phyloP scores from a whole-genome alignment of 2,797 vertebrate species.

The Coracias cyanogaster region DNA sequence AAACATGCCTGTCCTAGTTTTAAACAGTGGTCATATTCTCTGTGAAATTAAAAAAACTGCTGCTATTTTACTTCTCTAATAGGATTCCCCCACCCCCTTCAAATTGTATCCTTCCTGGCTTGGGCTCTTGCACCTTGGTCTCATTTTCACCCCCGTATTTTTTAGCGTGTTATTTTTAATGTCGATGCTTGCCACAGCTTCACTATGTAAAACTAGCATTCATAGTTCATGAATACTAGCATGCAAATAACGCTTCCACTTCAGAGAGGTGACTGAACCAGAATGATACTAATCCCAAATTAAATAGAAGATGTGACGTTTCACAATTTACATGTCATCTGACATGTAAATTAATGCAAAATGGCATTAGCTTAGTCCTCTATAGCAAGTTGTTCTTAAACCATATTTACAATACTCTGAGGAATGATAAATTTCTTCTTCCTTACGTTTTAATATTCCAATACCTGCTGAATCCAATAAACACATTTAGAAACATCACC shows the following conservation, averaged over 20 bases:
- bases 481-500: not conserved
- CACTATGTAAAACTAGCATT: not conserved
- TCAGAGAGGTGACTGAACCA: not conserved
- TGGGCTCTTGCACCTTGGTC: not conserved
- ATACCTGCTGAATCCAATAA: not conserved
- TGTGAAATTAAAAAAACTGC: not conserved
- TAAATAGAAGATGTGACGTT: not conserved
- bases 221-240: not conserved
- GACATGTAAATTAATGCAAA: not conserved
- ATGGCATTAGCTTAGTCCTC: not conserved
- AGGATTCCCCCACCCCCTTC: not conserved
- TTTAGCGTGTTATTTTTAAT: not conserved
- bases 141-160: not conserved
- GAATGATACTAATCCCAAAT: not conserved
- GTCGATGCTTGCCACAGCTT: not conserved
- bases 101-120: not conserved
- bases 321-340: not conserved
- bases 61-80: not conserved
- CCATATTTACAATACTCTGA: not conserved
- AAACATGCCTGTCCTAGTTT: constrained; percentile 1
- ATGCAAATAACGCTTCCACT: not conserved
- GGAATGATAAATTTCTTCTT: not conserved
- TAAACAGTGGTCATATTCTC: not conserved
- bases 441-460: not conserved
- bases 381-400: not conserved